These are phyloP conservation scores for Cerceris rybyensis DNA, from an alignment of 2,888 invertebrate genomes.

Conservation along the genomic window DNA sequence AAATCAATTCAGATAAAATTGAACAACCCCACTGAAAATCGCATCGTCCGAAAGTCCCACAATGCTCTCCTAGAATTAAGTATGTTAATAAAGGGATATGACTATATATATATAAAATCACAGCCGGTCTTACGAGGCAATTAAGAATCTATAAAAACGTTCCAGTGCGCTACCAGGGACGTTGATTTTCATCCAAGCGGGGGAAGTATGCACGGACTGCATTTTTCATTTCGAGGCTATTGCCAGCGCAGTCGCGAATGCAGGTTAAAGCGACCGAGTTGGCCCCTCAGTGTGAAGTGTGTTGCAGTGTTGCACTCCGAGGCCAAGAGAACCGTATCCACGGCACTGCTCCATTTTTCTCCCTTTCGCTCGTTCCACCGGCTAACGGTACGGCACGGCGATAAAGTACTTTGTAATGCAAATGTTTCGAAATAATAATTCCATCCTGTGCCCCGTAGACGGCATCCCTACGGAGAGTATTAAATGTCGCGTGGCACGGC, in stretches of 20 bases:
- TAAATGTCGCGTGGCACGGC: slow-evolving; percentile 33
- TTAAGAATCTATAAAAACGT: slow-evolving; percentile 30
- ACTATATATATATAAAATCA: no score
- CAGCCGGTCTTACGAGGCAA: slow-evolving; percentile 5
- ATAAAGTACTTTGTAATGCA: slow-evolving; percentile 66
- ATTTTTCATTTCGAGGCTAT: slow-evolving; percentile 64
- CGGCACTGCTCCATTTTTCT: slow-evolving; percentile 61
- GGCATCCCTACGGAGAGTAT: slow-evolving; percentile 20
- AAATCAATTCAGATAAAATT: no score
- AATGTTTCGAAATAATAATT: slow-evolving; percentile 68
- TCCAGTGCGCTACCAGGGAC: slow-evolving; percentile 41
- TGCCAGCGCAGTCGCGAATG: slow-evolving; percentile 57
- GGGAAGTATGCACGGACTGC: slow-evolving; percentile 47
- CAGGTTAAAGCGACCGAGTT: slow-evolving; percentile 63
- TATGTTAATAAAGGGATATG: no score
- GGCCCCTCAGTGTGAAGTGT: slow-evolving; percentile 56
- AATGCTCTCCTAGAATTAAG: not conserved
- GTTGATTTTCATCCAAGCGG: slow-evolving; percentile 55
- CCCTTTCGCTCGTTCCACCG: slow-evolving; percentile 38
- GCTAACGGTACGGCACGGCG: slow-evolving; percentile 31
- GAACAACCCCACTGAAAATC: no score
- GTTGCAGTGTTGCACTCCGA: slow-evolving; percentile 47
- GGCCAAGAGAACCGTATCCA: slow-evolving; percentile 52
- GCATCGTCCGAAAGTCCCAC: not conserved
- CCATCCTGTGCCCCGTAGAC: slow-evolving; percentile 18